Percentiles rank a stretch among this genome's conserved stretches.
Evolutionary conservation across 2,113 vertebrate genomes (phyloP).

Genomic region (Cebidichthys violaceus): DNA sequence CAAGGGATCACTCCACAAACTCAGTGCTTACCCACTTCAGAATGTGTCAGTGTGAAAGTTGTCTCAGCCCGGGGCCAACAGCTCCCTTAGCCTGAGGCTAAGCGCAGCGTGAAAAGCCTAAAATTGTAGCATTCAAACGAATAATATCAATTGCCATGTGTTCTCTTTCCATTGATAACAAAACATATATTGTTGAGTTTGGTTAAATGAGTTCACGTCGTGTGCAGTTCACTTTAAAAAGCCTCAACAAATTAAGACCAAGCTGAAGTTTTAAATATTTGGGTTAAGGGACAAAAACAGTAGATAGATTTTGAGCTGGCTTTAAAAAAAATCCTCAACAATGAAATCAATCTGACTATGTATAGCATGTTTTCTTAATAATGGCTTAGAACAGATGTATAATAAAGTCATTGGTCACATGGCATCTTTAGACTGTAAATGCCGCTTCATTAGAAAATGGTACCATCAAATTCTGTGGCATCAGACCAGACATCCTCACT

Average conservation of each 20-base stretch:
- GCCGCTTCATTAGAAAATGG: background rate
- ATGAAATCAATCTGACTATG: too few species aligned
- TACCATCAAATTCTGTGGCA: background rate
- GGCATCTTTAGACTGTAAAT: background rate
- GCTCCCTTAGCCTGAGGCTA: background rate
- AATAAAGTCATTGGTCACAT: background rate
- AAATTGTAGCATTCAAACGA: background rate
- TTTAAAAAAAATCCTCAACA: too few species aligned
- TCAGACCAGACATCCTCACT: too few species aligned
- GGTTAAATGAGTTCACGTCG: background rate
- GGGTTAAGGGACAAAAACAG: background rate
- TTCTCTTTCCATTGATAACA: background rate
- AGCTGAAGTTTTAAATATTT: background rate
- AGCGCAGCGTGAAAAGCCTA: background rate
- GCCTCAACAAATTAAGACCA: background rate
- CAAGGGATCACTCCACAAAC: background rate
- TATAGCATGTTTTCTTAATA: background rate
- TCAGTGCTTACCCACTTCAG: background rate
- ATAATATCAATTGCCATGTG: background rate
- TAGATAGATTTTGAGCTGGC: background rate
- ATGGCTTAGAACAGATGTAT: background rate
- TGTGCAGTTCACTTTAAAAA: background rate
- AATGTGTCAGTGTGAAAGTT: background rate
- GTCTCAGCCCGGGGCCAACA: background rate
- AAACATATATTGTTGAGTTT: background rate